A percentile compares a stretch with the other conserved stretches of the same genome.
Conservation (phyloP, 1,140 invertebrate genomes). For the Drosophila varians region DNA sequence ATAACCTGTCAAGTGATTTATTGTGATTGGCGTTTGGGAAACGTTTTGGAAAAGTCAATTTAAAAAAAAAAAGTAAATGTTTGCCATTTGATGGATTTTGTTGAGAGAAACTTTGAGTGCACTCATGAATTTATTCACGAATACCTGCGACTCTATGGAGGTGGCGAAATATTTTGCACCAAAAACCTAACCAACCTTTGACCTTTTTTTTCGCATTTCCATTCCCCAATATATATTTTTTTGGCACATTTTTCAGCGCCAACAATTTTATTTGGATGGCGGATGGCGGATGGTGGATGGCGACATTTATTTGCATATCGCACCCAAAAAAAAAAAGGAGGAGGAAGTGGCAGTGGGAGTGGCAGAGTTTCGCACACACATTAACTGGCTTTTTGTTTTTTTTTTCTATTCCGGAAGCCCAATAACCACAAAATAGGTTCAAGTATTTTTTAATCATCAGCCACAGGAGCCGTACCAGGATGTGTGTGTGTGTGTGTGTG, state of each 20-base stretch:
- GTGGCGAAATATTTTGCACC: neutral
- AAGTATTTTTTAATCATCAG: conserved; percentile 44
- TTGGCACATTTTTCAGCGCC: conserved; percentile 39
- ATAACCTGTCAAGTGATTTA: neutral
- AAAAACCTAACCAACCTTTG: conserved; percentile 13
- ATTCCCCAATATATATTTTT: neutral
- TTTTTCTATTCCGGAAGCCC: conserved; percentile 4
- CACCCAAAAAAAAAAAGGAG: neutral
- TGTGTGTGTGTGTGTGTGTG: no score
- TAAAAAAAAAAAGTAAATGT: conserved; percentile 26
- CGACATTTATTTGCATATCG: conserved; percentile 43
- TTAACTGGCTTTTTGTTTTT: conserved; percentile 26
- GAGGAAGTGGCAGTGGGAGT: neutral
- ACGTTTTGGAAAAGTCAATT: conserved; percentile 12
- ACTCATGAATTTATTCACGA: conserved; percentile 33
- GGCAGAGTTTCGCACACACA: conserved; percentile 1
- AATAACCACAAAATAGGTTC: conserved; percentile 20
- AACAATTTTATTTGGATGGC: conserved; percentile 27
- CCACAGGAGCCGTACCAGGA: neutral
- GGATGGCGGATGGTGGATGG: neutral
- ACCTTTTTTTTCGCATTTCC: conserved; percentile 21
- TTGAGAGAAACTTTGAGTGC: conserved; percentile 15
- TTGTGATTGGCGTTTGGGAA: neutral
- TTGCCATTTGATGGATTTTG: neutral
- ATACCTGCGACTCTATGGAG: conserved; percentile 9